These are phyloP conservation scores for Luidia sarsii DNA, from an alignment of 53 echinoderm and acorn worm genomes.

Conservation along the genomic window DNA sequence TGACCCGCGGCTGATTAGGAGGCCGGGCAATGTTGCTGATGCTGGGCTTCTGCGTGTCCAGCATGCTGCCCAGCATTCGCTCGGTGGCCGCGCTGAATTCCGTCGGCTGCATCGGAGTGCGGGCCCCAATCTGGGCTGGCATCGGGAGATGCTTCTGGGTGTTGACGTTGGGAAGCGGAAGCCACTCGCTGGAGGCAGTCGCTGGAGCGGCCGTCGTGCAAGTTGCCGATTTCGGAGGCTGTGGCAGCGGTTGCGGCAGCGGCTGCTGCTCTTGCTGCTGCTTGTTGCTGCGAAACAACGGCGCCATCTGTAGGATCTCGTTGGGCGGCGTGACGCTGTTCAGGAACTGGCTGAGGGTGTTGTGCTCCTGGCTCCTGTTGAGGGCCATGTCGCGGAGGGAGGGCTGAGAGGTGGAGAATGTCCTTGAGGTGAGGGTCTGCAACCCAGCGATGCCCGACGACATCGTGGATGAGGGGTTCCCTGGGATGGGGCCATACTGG, in stretches of 20 bases:
- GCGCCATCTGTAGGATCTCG: slow-evolving; percentile 43
- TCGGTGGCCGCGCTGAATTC: slow-evolving; percentile 41
- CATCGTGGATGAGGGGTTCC: slow-evolving; percentile 20
- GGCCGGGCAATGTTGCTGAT: slow-evolving; percentile 24
- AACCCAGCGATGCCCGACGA: slow-evolving; percentile 36
- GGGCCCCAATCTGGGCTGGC: slow-evolving; percentile 31
- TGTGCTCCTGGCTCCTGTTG: slow-evolving; percentile 25
- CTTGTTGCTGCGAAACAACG: slow-evolving; percentile 26
- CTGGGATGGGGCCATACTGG: slow-evolving; percentile 31
- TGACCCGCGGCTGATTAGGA: slow-evolving; percentile 42
- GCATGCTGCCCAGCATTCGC: slow-evolving; percentile 44
- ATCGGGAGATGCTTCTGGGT: slow-evolving; percentile 37
- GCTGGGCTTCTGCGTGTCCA: slow-evolving; percentile 23
- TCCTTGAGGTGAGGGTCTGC: slow-evolving; percentile 39
- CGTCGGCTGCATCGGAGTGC: slow-evolving; percentile 38
- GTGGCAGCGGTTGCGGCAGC: no score
- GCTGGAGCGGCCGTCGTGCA: not conserved
- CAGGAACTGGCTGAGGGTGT: slow-evolving; percentile 42
- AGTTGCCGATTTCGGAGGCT: not conserved
- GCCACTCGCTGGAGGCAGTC: slow-evolving; percentile 18
- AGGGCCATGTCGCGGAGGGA: slow-evolving; percentile 30
- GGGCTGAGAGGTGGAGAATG: slow-evolving; percentile 23
- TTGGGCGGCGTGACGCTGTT: slow-evolving; percentile 33
- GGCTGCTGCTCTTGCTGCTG: slow-evolving; percentile 8
- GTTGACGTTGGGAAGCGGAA: slow-evolving; percentile 16